Evolutionary conservation across 1,140 invertebrate genomes (phyloP).

Genomic region (Lanistes nyassanus): DNA sequence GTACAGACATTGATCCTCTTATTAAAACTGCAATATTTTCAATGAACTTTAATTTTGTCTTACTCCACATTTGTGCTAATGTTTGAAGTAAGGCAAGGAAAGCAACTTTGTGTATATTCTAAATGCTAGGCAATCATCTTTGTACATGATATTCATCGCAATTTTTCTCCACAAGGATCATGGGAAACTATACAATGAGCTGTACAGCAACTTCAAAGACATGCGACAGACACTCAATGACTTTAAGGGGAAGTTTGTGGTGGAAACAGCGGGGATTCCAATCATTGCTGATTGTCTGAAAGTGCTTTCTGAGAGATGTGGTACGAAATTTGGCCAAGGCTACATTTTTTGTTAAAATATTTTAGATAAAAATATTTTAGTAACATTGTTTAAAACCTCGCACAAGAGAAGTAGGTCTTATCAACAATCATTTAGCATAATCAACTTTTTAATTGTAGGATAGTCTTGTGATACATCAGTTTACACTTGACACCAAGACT

Average conservation of each 20-base stretch:
- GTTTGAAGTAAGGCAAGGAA: too few relatives aligned
- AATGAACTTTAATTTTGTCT: too few relatives aligned
- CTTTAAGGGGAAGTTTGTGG: conserved; percentile 30
- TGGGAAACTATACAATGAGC: conserved; percentile 30
- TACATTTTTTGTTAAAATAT: not conserved
- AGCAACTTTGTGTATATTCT: not conserved
- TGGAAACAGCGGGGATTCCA: conserved; percentile 32
- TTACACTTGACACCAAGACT: too few relatives aligned
- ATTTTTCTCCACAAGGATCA: conserved; percentile 16
- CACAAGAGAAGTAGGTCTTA: too few relatives aligned
- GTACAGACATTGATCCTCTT: too few relatives aligned
- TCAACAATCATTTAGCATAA: too few relatives aligned
- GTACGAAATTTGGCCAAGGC: conserved; percentile 4
- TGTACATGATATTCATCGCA: not conserved
- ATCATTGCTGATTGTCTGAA: conserved; percentile 30
- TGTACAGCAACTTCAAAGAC: conserved; percentile 19
- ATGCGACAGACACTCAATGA: conserved; percentile 26
- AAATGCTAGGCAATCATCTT: not conserved
- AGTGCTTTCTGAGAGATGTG: conserved; percentile 27
- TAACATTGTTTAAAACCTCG: not conserved
- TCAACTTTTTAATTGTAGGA: too few relatives aligned
- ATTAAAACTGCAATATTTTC: too few relatives aligned
- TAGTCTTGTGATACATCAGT: too few relatives aligned
- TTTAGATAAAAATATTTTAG: not conserved
- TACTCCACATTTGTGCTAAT: not conserved